Base-by-base conservation (phyloP, 2,797 vertebrate genomes). In the Etheostoma perlongum region DNA sequence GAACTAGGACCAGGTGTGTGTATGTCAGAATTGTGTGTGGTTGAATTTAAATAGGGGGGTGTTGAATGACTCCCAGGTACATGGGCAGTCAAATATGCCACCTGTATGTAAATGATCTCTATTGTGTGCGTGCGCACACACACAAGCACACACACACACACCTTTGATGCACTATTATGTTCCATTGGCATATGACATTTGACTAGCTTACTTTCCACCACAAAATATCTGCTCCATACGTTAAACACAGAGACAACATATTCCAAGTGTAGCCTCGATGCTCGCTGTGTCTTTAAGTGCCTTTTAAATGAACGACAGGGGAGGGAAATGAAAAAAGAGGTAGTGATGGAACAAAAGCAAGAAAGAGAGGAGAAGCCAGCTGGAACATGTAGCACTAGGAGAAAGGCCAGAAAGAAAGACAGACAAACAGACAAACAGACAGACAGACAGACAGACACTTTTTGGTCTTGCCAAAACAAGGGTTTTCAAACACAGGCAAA, bases 101-200 rank as follows among this genome's bases (percentile, higher is more conserved):
- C 92, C 91, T 95, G 92, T 91, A 94, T 93, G 93, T 68, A 94
- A 95, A 94, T 91, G 55, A 90, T 75, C 71, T 73, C 46, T 19
- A 68, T 42, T 36, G 33, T 10, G 8, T 8, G 2, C 8, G 2
- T 8, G 2, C 2, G 1, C 2, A 1, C 33, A 36, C 8, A 9
- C 33, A 36, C 44, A 49, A 36, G 53, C 44, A 49, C 64, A 48
- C 53, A 53, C 62, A 80, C 44, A 49, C 53, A 14, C 9, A 51
- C 18, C 66, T 76, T 61, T 84, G 48, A 86, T 81, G 81, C 44
- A 68, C 69, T 69, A 84, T 81, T 71, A 72, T 81, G 77, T 85
- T 89, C 61, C 66, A 64, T 67, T 51, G 21, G 2, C 71, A 76
- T n/a, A 79, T 88, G 81, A 90, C 83, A 91, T 82, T 52, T 72